These are phyloP conservation scores for Tretioscincus oriximinensis DNA, from an alignment of 2,113 vertebrate genomes.

Conservation along the genomic window DNA sequence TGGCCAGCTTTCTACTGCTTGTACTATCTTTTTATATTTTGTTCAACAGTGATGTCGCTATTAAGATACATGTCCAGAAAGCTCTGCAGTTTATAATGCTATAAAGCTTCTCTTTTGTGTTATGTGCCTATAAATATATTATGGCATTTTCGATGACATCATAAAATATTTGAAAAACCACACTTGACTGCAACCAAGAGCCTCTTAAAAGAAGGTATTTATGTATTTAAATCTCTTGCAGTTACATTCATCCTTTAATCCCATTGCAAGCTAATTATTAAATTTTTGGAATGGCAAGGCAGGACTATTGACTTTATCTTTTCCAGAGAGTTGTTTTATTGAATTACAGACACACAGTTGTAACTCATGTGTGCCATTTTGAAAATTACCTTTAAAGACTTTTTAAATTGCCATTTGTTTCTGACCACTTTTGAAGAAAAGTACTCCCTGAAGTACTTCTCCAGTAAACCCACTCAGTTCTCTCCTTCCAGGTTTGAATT, in stretches of 20 bases:
- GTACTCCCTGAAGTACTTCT: background rate
- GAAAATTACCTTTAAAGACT: background rate
- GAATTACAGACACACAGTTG: background rate
- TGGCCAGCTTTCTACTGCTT: background rate
- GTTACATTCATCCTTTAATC: background rate
- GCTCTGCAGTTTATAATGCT: conserved; percentile 11
- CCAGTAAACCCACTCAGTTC: background rate
- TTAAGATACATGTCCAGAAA: conserved; percentile 31
- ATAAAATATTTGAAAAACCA: conserved; percentile 20
- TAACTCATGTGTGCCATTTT: conserved; percentile 15
- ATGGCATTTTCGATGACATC: background rate
- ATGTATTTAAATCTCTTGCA: conserved; percentile 20
- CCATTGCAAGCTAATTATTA: background rate
- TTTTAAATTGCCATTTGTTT: conserved; percentile 6
- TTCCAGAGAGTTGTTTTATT: conserved; percentile 10
- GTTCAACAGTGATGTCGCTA: background rate
- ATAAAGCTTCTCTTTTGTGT: conserved; percentile 28
- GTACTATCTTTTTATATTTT: conserved; percentile 31
- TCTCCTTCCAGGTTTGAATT: background rate
- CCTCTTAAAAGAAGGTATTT: conserved; percentile 13
- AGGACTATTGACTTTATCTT: conserved; percentile 5
- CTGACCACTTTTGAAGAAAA: background rate
- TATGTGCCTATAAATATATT: conserved; percentile 28
- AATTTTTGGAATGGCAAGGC: conserved; percentile 9
- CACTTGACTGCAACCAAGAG: conserved; percentile 17